Percentiles rank a stretch among this genome's conserved stretches.
phyloP scores from a whole-genome alignment of 1,140 invertebrate genomes.

The Hormaphis cornu region DNA sequence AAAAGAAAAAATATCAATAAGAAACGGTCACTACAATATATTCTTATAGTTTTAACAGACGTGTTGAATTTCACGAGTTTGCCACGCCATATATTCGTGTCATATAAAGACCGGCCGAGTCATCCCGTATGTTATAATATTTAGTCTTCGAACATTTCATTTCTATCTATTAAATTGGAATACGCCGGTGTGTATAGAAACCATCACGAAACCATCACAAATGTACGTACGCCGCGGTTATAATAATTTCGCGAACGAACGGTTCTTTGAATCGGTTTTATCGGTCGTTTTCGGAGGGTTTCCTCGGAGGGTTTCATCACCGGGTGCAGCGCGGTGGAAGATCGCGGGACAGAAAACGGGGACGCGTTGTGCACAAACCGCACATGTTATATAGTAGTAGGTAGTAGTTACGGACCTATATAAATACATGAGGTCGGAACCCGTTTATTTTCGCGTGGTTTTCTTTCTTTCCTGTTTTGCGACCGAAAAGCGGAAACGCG shows the following conservation, averaged over 20 bases:
- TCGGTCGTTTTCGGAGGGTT: conserved; percentile 19
- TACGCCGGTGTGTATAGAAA: no score
- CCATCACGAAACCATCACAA: background rate
- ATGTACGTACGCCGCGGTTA: background rate
- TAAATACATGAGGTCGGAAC: background rate
- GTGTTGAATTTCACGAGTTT: no score
- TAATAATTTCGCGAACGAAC: conserved; percentile 23
- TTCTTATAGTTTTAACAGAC: no score
- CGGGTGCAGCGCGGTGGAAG: background rate
- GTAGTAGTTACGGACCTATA: background rate
- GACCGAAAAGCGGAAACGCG: background rate
- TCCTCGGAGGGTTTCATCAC: background rate
- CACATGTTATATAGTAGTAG: background rate
- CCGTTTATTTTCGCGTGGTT: background rate
- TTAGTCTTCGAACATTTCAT: no score
- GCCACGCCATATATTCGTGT: no score
- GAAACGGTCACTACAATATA: no score
- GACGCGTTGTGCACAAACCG: background rate
- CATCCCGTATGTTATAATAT: no score
- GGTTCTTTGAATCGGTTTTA: conserved; percentile 9
- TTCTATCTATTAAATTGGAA: no score
- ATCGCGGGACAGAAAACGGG: no score
- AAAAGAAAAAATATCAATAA: no score
- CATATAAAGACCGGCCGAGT: no score
- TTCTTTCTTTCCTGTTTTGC: no score